A percentile compares a stretch with the other conserved stretches of the same genome.
Conservation (phyloP, 2,888 invertebrate species). For the Erynnis tages region DNA sequence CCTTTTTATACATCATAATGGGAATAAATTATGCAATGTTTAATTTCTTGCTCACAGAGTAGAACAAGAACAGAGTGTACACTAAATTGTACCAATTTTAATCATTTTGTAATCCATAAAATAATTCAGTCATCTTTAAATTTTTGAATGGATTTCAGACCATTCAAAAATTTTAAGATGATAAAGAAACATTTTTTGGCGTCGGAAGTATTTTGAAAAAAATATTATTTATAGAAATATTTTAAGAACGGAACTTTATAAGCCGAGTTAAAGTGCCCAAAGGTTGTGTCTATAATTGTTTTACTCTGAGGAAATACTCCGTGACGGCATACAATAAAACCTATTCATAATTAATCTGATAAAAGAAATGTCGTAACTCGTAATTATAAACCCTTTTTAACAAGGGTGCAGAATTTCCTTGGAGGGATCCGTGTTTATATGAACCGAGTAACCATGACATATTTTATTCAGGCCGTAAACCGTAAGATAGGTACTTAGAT, state of each 20-base stretch:
- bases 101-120: too few relatives aligned
- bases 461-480: slow-evolving; percentile 26
- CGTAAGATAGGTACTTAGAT: slow-evolving; percentile 36
- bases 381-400: slow-evolving; percentile 36
- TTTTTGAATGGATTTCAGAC: too few relatives aligned
- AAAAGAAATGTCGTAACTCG: slow-evolving; percentile 37
- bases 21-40: slow-evolving; percentile 30
- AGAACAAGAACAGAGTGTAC: too few relatives aligned
- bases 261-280: too few relatives aligned
- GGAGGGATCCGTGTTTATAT: slow-evolving; percentile 19
- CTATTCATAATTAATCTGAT: slow-evolving; percentile 45
- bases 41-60: slow-evolving; percentile 11
- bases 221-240: too few relatives aligned
- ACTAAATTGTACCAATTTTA: too few relatives aligned
- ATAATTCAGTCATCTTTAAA: too few relatives aligned
- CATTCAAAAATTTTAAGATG: too few relatives aligned
- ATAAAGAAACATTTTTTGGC: too few relatives aligned
- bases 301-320: background rate
- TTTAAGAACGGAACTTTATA: too few relatives aligned
- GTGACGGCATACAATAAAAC: slow-evolving; percentile 23
- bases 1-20: slow-evolving; percentile 30
- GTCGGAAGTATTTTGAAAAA: too few relatives aligned
- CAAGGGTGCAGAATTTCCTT: slow-evolving; percentile 44
- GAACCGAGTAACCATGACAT: slow-evolving; percentile 30
- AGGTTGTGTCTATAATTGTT: background rate